Evolutionary conservation across 2,888 invertebrate species (phyloP).

Genomic region (Caenorhabditis drosophilae): DNA sequence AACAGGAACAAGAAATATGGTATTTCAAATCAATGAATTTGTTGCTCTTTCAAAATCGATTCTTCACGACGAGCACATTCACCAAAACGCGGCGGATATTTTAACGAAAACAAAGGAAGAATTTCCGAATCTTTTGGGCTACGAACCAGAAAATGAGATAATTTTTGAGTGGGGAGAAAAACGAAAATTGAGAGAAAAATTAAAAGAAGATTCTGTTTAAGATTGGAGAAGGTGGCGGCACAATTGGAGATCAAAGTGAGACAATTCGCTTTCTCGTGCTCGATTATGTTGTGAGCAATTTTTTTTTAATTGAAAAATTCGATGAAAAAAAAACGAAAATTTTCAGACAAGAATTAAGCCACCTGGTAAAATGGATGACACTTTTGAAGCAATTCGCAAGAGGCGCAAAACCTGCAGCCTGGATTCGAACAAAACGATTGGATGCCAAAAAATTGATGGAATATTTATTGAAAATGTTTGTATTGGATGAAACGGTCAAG

Average conservation of each 20-base stretch:
- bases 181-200: too few relatives aligned
- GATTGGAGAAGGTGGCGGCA: neutral
- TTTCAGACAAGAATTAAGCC: constrained; percentile 28
- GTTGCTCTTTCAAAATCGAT: neutral
- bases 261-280: constrained; percentile 5
- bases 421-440: constrained; percentile 25
- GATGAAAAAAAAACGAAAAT: neutral
- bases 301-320: neutral
- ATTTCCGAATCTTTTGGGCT: neutral
- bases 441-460: constrained; percentile 9
- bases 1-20: constrained; percentile 15
- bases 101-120: neutral
- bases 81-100: neutral
- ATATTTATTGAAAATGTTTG: constrained; percentile 6
- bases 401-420: constrained; percentile 13
- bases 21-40: constrained; percentile 28
- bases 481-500: too few relatives aligned
- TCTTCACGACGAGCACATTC: neutral
- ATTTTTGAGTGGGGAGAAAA: too few relatives aligned
- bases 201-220: too few relatives aligned
- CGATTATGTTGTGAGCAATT: constrained; percentile 18
- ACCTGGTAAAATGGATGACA: constrained; percentile 28
- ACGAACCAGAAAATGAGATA: neutral
- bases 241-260: constrained; percentile 12
- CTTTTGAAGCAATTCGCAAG: constrained; percentile 26